Conservation (phyloP, 2,888 invertebrate genomes). For the Eupithecia vulgata region DNA sequence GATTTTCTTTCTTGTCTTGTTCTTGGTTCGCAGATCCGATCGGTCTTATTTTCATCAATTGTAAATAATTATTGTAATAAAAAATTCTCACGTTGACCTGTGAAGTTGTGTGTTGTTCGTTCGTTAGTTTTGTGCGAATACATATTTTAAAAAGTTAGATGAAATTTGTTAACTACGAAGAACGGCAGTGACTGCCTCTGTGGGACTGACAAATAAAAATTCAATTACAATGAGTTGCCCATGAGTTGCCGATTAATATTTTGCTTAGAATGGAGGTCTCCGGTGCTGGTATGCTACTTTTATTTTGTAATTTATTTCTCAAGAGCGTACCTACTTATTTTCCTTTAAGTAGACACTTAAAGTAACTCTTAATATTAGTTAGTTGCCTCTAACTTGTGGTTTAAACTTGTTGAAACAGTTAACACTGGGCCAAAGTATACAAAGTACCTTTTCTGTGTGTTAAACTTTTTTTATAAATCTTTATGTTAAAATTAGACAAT, state of each 20-base stretch:
- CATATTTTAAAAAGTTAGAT: background rate
- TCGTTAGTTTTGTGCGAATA: background rate
- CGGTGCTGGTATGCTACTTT: conserved; percentile 65
- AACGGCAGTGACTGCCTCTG: background rate
- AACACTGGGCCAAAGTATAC: background rate
- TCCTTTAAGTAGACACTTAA: background rate
- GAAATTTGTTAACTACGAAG: background rate
- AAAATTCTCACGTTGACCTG: background rate
- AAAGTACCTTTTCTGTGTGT: background rate
- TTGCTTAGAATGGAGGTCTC: conserved; percentile 70
- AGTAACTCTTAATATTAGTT: background rate
- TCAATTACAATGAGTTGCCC: conserved; percentile 20
- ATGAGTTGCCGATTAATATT: conserved; percentile 39
- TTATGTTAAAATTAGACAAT: background rate
- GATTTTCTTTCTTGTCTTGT: background rate
- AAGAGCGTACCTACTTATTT: background rate
- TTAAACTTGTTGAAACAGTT: background rate
- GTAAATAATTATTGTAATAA: background rate
- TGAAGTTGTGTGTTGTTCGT: conserved; percentile 2
- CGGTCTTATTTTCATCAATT: background rate
- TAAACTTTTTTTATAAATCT: too few species aligned
- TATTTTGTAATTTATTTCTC: background rate
- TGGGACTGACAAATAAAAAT: background rate
- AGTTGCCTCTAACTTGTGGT: background rate
- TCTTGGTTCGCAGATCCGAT: conserved; percentile 1